Base-by-base conservation (phyloP, 2,888 invertebrate genomes). In the Halictus quadricinctus region DNA sequence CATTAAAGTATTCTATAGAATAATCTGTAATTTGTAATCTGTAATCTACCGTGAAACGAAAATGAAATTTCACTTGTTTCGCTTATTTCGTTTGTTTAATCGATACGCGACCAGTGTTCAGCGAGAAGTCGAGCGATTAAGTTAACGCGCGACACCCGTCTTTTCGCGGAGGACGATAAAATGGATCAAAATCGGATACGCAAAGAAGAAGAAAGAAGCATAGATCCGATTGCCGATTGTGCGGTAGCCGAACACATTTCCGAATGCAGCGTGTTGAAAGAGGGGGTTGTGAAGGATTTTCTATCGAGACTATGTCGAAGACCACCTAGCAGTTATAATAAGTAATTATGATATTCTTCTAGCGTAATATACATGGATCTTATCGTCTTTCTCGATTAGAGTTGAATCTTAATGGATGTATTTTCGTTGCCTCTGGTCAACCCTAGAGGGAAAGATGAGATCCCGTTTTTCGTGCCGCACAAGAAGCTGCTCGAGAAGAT, bases 391-490 rank as follows among this genome's bases (percentile, higher is more conserved):
- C 10, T 10, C 21, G 21, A 41, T 41, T 10, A 21, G 12, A 43
- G 5, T 70, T 43, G 6, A 13, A n/a, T 43, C n/a, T 43, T 70
- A 12, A 43, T 12, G 18, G 12, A 70, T 13, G n/a, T 43, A 70
- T 43, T 21, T 70, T n/a, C 13, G n/a, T 43, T 70, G 46, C 13
- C 10, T 48, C 13, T 0, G n/a, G 54, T 7, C 2, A 12, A n/a
- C 0, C 6, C 0, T 64, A 86, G 86, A 36, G 46, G 66, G 4
- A 76, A 25, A 50, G 90, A 93, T 83, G 93, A 92, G 74, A 94
- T 96, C 73, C 95, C 96, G 10, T 96, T 96, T 90, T 96, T 96
- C 90, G 93, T 96, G 81, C 96, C 96, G 0, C 96, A 96, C 90
- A 96, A 95, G 89, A 96, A 96, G 89, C 92, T 96, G 43, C 92